phyloP scores from a whole-genome alignment of 2,888 invertebrate genomes.

The Sphaerophoria rueppellii region DNA sequence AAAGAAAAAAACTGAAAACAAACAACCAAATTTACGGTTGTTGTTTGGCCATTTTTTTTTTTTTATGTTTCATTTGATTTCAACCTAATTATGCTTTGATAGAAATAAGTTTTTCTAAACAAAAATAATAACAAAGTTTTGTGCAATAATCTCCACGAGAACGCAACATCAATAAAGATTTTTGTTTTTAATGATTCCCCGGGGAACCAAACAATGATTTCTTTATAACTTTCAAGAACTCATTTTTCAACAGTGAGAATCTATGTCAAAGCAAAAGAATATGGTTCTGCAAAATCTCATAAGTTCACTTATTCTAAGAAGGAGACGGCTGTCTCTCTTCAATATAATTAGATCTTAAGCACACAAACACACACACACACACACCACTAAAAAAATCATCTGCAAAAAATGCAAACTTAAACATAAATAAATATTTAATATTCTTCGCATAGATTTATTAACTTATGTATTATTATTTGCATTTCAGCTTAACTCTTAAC shows the following conservation, averaged over 20 bases:
- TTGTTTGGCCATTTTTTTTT: slow-evolving; percentile 31
- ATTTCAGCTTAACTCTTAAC: slow-evolving; percentile 59
- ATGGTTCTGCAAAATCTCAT: slow-evolving; percentile 77
- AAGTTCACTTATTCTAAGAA: slow-evolving; percentile 68
- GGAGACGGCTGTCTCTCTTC: slow-evolving; percentile 24
- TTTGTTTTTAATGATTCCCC: slow-evolving; percentile 44
- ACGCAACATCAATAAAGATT: slow-evolving; percentile 49
- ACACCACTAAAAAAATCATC: slow-evolving; percentile 26
- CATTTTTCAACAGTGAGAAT: slow-evolving; percentile 43
- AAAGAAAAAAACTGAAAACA: slow-evolving; percentile 31
- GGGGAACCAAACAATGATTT: slow-evolving; percentile 36
- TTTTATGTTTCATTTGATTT: slow-evolving; percentile 3
- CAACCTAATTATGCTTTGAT: slow-evolving; percentile 13
- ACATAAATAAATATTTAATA: slow-evolving; percentile 36
- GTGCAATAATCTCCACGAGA: slow-evolving; percentile 74
- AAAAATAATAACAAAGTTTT: slow-evolving; percentile 55
- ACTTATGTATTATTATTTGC: slow-evolving; percentile 72
- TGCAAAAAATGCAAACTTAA: not conserved
- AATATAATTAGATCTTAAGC: slow-evolving; percentile 56
- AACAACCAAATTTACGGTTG: slow-evolving; percentile 36
- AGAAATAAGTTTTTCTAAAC: slow-evolving; percentile 27
- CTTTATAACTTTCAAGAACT: slow-evolving; percentile 37
- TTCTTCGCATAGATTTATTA: slow-evolving; percentile 65
- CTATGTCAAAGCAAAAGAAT: slow-evolving; percentile 44
- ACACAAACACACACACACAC: slow-evolving; percentile 8